These are phyloP conservation scores for Pangasius djambal DNA, from an alignment of 2,797 vertebrate genomes.

Conservation along the genomic window DNA sequence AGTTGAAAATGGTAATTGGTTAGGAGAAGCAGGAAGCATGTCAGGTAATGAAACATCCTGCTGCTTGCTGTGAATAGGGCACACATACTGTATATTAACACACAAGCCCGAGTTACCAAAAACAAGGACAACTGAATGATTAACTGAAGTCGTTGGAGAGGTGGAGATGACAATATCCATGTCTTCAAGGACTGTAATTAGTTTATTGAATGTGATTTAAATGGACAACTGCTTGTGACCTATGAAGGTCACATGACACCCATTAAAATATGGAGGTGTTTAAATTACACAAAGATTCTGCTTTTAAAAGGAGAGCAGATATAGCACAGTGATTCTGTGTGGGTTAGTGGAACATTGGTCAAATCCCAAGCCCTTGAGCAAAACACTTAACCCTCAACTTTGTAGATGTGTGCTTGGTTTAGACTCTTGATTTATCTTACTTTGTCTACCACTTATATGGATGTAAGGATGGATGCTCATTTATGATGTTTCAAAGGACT, in stretches of 20 bases:
- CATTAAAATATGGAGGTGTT: neutral
- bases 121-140: neutral
- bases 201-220: neutral
- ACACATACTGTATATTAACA: neutral
- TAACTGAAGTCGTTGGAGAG: neutral
- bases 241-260: neutral
- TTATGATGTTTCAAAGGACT: neutral
- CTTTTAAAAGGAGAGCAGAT: neutral
- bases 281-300: neutral
- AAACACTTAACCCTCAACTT: neutral
- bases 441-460: neutral
- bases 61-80: neutral
- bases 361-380: neutral
- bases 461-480: neutral
- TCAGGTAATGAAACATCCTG: neutral
- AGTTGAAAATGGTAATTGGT: conserved; percentile 36
- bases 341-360: neutral
- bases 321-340: neutral
- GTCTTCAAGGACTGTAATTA: neutral
- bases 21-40: neutral
- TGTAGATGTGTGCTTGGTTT: neutral
- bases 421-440: neutral
- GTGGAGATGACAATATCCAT: neutral
- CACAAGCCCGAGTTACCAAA: neutral
- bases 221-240: no score